Evolutionary conservation across 2,113 vertebrate genomes (phyloP).

Genomic region (Boleophthalmus pectinirostris): DNA sequence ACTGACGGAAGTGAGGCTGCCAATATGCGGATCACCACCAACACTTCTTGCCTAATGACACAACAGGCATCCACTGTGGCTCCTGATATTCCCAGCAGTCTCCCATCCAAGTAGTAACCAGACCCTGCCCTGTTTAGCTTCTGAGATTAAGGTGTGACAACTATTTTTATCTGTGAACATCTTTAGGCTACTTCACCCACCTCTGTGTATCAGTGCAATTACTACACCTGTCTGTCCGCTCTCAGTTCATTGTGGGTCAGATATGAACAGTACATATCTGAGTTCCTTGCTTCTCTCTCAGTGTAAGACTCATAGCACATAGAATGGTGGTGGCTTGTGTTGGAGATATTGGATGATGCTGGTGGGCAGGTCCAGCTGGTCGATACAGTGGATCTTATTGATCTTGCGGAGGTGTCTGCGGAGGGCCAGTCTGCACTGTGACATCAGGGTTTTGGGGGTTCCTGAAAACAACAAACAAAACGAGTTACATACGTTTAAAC

Average conservation of each 20-base stretch:
- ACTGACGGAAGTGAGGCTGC: no score
- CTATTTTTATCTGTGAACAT: no score
- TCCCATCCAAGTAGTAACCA: no score
- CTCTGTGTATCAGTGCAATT: no score
- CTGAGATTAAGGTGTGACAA: no score
- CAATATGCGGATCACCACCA: no score
- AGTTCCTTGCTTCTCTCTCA: background rate
- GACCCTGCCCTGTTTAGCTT: no score
- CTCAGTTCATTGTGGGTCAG: background rate
- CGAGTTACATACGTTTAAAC: background rate
- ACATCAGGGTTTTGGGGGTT: slow-evolving; percentile 84
- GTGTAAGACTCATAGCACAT: slow-evolving; percentile 26
- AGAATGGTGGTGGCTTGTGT: slow-evolving; percentile 44
- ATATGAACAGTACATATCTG: background rate
- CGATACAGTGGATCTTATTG: slow-evolving; percentile 59
- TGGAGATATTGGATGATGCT: slow-evolving; percentile 71
- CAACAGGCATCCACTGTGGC: no score
- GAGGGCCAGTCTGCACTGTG: slow-evolving; percentile 83
- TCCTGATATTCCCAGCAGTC: no score
- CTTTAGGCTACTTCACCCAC: no score
- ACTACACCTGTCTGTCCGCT: no score
- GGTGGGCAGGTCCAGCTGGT: slow-evolving; percentile 81
- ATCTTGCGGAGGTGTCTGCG: slow-evolving; percentile 76
- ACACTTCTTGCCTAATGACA: no score
- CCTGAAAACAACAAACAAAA: slow-evolving; percentile 65